Base-by-base conservation (phyloP, 2,888 invertebrate genomes). In the Volucella inflata region DNA sequence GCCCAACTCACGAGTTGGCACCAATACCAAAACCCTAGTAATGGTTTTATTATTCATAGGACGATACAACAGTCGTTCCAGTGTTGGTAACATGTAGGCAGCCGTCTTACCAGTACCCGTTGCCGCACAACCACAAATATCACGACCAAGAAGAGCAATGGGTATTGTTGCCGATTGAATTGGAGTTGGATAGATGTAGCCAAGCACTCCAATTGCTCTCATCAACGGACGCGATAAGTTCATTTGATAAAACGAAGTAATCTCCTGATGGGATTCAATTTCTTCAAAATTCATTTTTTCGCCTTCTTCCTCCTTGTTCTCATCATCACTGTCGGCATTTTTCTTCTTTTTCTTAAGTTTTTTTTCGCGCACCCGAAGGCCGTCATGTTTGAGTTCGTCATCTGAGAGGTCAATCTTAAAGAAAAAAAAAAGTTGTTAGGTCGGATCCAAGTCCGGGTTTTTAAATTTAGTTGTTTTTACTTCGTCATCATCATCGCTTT, bases 71-170 rank as follows among this genome's bases (percentile, higher is more conserved):
- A 99, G 93, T 87, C 99, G 94, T 93, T 99, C 99, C 68, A 99
- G 91, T 1, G 98, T 98, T 0, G 99, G 99, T 88, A 99, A 93
- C 97, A 99, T 99, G 92, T 99, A 99, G 0, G 99, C 99, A 0
- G 98, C 98, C 0, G 99, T 99, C 94, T 99, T 99, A 70, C 99
- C 99, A 8, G 97, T 96, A 67, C 99, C 99, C 0, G 99, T 99
- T 0, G 99, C 98, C 38, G 99, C 99, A 93, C 99, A 99, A 10
- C 98, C 99, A 93, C 99, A 99, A 88, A 99, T 95, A 92, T 99
- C 99, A 89, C 97, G 95, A 14, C 99, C 98, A 88, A 97, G 93
- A 76, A 99, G 93, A 3, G 98, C 99, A 10, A 98, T 94, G 0
- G 99, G 99, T 90, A 99, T 97, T 0, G 98, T 98, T 0, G 98